Evolutionary conservation across 2,113 vertebrate species (phyloP).

Genomic region (Micromys minutus): DNA sequence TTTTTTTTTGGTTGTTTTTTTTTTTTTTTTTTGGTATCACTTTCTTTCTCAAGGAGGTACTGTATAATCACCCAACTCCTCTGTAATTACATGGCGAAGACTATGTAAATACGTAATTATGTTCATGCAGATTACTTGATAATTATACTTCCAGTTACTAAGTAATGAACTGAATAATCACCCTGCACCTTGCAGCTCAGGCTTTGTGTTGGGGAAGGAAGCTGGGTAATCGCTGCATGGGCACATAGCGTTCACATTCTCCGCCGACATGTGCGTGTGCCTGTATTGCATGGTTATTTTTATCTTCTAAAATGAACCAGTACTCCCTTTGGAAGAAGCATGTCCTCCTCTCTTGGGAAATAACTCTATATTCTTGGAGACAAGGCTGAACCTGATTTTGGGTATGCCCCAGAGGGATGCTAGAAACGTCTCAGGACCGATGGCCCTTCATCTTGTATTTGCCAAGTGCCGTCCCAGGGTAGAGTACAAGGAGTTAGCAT

Average conservation of each 20-base stretch:
- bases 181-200: slow-evolving; percentile 86
- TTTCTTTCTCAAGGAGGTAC: slow-evolving; percentile 85
- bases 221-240: slow-evolving; percentile 84
- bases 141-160: slow-evolving; percentile 89
- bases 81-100: slow-evolving; percentile 89
- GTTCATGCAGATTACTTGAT: slow-evolving; percentile 91
- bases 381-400: background rate
- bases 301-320: slow-evolving; percentile 71
- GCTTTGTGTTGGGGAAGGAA: slow-evolving; percentile 87
- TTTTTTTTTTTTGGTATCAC: slow-evolving; percentile 84
- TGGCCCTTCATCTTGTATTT: background rate
- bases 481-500: background rate
- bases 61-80: slow-evolving; percentile 87
- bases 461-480: background rate
- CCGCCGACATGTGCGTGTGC: slow-evolving; percentile 78
- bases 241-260: slow-evolving; percentile 81
- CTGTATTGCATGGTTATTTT: slow-evolving; percentile 79
- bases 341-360: slow-evolving; percentile 72
- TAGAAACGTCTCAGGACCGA: background rate
- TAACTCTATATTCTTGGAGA: background rate
- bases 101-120: slow-evolving; percentile 91
- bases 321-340: slow-evolving; percentile 65
- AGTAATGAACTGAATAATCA: slow-evolving; percentile 89
- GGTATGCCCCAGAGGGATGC: fast-evolving
- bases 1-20: background rate